Evolutionary conservation across 2,888 invertebrate genomes (phyloP).

Genomic region (Ophioninae sp.): DNA sequence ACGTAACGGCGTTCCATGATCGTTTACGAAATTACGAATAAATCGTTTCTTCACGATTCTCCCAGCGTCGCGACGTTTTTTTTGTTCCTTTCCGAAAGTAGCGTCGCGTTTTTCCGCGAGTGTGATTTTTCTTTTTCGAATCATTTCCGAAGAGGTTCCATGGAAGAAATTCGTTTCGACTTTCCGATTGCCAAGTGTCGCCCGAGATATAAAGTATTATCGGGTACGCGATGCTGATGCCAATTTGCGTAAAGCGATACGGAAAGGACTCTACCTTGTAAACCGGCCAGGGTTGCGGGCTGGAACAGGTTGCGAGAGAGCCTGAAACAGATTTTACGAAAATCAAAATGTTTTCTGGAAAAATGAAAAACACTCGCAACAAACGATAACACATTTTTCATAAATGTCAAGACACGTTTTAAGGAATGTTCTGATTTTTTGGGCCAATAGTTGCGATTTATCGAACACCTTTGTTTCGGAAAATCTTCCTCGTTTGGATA

Average conservation of each 20-base stretch:
- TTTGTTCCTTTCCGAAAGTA: not conserved
- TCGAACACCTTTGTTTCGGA: too few relatives aligned
- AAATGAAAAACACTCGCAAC: too few relatives aligned
- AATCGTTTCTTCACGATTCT: not conserved
- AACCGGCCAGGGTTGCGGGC: conserved; percentile 90
- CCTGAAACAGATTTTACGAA: conserved; percentile 82
- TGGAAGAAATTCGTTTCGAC: conserved; percentile 5
- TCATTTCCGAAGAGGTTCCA: not conserved
- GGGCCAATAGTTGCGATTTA: too few relatives aligned
- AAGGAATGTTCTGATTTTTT: too few relatives aligned
- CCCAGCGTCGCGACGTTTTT: not conserved
- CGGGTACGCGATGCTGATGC: conserved; percentile 2
- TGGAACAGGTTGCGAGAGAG: conserved; percentile 89
- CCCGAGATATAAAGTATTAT: not conserved
- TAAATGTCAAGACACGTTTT: too few relatives aligned
- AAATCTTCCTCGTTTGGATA: too few relatives aligned
- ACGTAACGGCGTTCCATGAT: not conserved
- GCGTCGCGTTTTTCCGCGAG: conserved; percentile 3
- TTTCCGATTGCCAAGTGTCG: conserved; percentile 71
- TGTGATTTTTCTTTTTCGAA: not conserved
- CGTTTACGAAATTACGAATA: not conserved
- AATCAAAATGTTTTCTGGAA: not conserved
- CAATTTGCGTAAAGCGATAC: not conserved
- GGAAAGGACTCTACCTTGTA: conserved; percentile 85
- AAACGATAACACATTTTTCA: too few relatives aligned